Percentiles rank a stretch among this genome's conserved stretches.
Conservation (phyloP, 2,888 invertebrate species). For the Chalcis sispes region DNA sequence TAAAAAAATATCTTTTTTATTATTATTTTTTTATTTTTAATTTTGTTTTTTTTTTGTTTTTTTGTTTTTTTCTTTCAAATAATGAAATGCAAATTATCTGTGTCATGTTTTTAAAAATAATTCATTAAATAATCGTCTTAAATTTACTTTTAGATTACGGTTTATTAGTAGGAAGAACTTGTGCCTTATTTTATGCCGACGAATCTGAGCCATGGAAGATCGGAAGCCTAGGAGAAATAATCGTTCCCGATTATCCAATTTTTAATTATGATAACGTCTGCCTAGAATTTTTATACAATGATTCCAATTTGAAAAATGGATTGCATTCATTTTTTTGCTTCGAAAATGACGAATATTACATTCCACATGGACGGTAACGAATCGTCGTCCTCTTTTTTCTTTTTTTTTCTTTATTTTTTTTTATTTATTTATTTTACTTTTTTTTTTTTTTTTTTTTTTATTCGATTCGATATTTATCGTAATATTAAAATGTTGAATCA, state of each 20-base stretch:
- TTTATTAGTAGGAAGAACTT: conserved; percentile 56
- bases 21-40: too few relatives aligned
- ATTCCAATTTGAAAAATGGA: conserved; percentile 24
- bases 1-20: too few relatives aligned
- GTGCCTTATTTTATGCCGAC: not conserved
- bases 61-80: too few relatives aligned
- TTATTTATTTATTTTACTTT: too few relatives aligned
- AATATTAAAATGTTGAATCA: too few relatives aligned
- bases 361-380: not conserved
- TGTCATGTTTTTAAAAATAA: too few relatives aligned
- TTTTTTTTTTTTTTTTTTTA: too few relatives aligned
- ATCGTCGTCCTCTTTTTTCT: not conserved
- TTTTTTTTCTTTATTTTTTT: not conserved
- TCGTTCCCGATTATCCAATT: conserved; percentile 48
- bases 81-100: too few relatives aligned
- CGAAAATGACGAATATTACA: conserved; percentile 45
- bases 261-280: conserved; percentile 67
- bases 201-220: conserved; percentile 61
- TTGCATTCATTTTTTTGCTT: conserved; percentile 69
- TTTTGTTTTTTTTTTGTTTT: too few relatives aligned
- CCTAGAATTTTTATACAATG: conserved; percentile 65
- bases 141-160: conserved; percentile 66
- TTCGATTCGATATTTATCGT: too few relatives aligned
- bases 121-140: too few relatives aligned
- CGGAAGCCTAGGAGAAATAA: conserved; percentile 64